Evolutionary conservation across 2,888 invertebrate species (phyloP).

Genomic region (Nephrotoma guestfalica): DNA sequence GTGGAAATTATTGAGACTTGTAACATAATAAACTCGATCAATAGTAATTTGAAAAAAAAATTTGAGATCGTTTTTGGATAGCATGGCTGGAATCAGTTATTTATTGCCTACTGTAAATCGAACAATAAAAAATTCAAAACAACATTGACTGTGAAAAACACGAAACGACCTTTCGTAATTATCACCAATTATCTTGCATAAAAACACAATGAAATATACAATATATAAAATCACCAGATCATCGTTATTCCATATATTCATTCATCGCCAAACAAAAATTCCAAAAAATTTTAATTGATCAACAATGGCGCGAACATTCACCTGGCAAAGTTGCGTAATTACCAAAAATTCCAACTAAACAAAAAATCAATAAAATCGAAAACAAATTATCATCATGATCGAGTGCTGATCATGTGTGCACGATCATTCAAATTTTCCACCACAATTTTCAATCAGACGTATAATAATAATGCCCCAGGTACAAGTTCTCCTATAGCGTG

Average conservation of each 20-base stretch:
- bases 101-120: too few relatives aligned
- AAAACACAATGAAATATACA: neutral
- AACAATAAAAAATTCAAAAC: neutral
- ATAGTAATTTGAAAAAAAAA: too few relatives aligned
- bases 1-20: too few relatives aligned
- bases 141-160: neutral
- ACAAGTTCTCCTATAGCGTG: neutral
- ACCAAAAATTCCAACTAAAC: neutral
- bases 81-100: too few relatives aligned
- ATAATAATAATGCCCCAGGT: neutral
- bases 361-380: neutral
- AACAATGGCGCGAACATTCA: neutral
- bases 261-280: neutral
- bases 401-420: neutral
- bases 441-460: neutral
- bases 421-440: neutral
- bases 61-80: too few relatives aligned
- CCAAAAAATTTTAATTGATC: neutral
- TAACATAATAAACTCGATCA: too few relatives aligned
- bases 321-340: neutral
- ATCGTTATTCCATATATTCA: neutral
- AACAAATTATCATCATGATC: neutral
- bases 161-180: neutral
- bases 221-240: neutral
- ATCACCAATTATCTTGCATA: neutral